Evolutionary conservation across 2,888 invertebrate genomes (phyloP), one percentile per base, ranked within the genome.

Genomic region (Ferdinandea cuprea): DNA sequence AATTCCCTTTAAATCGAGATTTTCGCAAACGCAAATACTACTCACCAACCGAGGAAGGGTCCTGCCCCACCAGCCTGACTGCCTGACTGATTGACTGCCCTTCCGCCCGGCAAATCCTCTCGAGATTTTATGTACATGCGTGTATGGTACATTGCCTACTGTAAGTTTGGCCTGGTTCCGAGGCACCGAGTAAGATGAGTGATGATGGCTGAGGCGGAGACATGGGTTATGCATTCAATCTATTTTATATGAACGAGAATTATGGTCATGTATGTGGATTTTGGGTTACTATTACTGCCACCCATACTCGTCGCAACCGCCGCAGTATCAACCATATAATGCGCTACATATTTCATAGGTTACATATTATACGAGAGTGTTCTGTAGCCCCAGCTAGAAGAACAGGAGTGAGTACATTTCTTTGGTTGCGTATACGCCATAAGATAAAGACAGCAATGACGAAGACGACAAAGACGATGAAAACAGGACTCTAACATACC

Each of bases 181-280:
- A 28, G 48, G 56, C 28, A 11, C n/a, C 42, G 42, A 54, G 15
- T 32, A 30, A 50, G 32, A 66, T 76, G 74, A 74, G 40, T 74
- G 65, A 74, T 74, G 74, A 37, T 71, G 66, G 76, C 28, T 52
- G 58, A 56, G 77, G 69, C 52, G 44, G 65, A 59, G 59, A 65
- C 76, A 61, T 76, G 71, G 76, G 76, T 71, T 76, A 66, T 76
- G 65, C 76, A 81, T 81, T 81, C 81, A 81, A 83, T 77, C 83
- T 77, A 72, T 83, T 83, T 83, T 83, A 83, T 77, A 83, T 72
- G 77, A 83, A 83, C 66, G 72, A 63, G 72, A 83, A 68, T 83
- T 83, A 83, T 68, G 77, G 77, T 83, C 77, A 72, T 83, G 77
- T 72, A 21, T 77, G 77, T 48, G 83, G 77, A 77, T 77, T 68